These are phyloP conservation scores for Agonum fuliginosum DNA, from an alignment of 2,888 invertebrate genomes.

Conservation along the genomic window DNA sequence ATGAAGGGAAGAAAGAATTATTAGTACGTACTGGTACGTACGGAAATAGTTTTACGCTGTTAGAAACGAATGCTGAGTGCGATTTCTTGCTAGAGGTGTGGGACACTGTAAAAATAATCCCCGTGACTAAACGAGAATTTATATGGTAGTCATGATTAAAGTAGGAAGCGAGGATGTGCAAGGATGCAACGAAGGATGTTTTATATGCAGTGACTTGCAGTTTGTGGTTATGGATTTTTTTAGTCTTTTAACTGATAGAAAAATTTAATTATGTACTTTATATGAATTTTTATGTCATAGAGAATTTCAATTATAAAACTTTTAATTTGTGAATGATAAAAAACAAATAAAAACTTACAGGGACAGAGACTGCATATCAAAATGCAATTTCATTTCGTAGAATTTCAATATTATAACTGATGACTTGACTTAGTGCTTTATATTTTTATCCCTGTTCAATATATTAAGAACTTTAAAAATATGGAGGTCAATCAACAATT, in stretches of 20 bases:
- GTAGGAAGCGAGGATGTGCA: neutral
- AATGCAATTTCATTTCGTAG: neutral
- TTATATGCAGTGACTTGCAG: constrained; percentile 10
- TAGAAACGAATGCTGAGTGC: constrained; percentile 13
- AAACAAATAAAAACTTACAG: neutral
- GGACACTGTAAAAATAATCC: neutral
- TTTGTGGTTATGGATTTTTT: constrained; percentile 18
- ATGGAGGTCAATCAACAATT: no score
- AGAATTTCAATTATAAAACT: constrained; percentile 6
- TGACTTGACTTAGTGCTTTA: no score
- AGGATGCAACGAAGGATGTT: neutral
- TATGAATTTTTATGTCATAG: neutral
- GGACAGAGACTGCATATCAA: no score
- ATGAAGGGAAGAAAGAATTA: constrained; percentile 34
- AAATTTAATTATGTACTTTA: constrained; percentile 25
- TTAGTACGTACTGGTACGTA: constrained; percentile 5
- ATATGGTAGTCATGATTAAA: constrained; percentile 4
- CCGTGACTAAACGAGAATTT: constrained; percentile 31
- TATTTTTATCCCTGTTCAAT: no score
- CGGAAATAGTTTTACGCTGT: constrained; percentile 32
- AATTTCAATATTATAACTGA: no score
- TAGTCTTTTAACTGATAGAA: neutral
- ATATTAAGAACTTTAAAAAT: no score
- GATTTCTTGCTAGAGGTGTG: neutral
- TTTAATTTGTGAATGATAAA: neutral